Conservation (phyloP, 2,113 vertebrate genomes). For the Bubo blakistoni region DNA sequence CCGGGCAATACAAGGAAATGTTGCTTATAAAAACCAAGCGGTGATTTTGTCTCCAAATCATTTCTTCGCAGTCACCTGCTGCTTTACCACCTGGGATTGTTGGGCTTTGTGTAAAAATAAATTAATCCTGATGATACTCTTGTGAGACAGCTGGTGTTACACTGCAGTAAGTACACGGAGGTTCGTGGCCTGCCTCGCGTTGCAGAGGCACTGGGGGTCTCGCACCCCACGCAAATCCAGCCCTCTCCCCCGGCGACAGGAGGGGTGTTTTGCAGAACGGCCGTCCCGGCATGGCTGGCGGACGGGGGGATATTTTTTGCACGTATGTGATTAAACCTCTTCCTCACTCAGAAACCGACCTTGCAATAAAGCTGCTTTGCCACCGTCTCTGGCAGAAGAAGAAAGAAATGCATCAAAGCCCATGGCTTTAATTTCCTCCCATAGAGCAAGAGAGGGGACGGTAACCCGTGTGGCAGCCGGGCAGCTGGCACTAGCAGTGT, state of each 20-base stretch:
- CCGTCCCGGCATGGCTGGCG: background rate
- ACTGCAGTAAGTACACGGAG: fast-evolving
- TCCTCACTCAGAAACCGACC: background rate
- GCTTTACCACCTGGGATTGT: background rate
- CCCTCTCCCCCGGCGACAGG: fast-evolving
- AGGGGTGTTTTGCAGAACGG: background rate
- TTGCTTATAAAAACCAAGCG: background rate
- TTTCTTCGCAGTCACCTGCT: background rate
- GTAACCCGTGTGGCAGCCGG: background rate
- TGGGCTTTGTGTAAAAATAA: background rate
- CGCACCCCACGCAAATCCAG: background rate
- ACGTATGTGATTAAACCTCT: background rate
- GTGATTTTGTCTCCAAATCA: background rate
- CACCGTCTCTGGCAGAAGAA: background rate
- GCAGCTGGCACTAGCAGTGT: fast-evolving
- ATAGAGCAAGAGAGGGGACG: fast-evolving
- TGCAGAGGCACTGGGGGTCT: background rate
- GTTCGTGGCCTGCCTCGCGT: background rate
- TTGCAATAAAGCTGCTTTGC: background rate
- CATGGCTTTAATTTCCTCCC: background rate
- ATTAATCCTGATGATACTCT: background rate
- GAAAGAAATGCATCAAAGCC: background rate
- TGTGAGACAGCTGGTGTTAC: background rate
- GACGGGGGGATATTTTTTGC: background rate
- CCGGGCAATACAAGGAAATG: background rate